phyloP scores from a whole-genome alignment of 2,888 invertebrate genomes.

The Crossocerus cetratus region DNA sequence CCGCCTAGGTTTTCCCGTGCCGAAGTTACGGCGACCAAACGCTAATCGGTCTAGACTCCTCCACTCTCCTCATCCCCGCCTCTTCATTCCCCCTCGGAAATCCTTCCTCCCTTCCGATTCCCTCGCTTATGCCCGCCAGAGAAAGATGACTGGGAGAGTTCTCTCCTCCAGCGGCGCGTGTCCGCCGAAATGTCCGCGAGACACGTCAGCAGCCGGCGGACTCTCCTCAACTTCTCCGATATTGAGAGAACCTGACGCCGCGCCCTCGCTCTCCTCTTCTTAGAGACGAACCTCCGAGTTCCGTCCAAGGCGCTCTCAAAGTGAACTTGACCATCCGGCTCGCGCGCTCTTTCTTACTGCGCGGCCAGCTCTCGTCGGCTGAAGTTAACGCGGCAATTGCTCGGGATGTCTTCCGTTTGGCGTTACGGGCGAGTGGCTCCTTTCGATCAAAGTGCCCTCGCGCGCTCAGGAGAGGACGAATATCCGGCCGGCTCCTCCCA shows the following conservation, averaged over 20 bases:
- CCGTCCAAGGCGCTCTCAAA: too few species aligned
- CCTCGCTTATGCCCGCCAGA: not conserved
- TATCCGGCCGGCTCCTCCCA: too few species aligned
- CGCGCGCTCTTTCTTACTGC: not conserved
- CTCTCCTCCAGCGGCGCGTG: conserved; percentile 45
- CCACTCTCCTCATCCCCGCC: conserved; percentile 28
- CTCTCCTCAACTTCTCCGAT: too few species aligned
- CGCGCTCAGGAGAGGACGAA: too few species aligned
- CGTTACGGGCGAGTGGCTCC: not conserved
- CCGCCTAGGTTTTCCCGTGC: conserved; percentile 58
- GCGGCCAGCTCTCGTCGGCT: too few species aligned
- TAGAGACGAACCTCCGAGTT: too few species aligned
- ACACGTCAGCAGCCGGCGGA: conserved; percentile 51
- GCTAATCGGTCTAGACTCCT: conserved; percentile 72
- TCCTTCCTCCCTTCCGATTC: conserved; percentile 38
- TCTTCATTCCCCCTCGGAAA: conserved; percentile 31
- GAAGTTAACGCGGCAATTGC: not conserved
- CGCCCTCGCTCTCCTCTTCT: not conserved
- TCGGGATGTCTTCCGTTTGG: not conserved
- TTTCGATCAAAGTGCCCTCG: too few species aligned
- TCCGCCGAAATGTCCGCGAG: conserved; percentile 24
- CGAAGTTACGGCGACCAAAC: conserved; percentile 67
- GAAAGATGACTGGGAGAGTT: conserved; percentile 23
- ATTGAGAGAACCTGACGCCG: conserved; percentile 22
- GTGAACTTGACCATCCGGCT: conserved; percentile 21